Evolutionary conservation across 2,888 invertebrate species (phyloP).

Genomic region (Stramonita haemastoma): DNA sequence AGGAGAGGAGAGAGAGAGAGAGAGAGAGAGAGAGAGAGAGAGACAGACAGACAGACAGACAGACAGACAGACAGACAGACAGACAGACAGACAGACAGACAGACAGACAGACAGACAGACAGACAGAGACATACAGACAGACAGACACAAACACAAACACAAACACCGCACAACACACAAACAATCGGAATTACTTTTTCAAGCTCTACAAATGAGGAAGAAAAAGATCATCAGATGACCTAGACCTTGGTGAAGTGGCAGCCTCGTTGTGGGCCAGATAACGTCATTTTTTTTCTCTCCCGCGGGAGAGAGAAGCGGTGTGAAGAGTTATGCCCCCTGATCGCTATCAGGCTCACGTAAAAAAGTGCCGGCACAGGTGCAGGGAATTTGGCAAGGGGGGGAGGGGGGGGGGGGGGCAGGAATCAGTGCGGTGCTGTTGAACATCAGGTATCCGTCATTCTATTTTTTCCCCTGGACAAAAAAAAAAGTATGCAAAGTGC

Average conservation of each 20-base stretch:
- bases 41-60: background rate
- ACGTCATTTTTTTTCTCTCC: background rate
- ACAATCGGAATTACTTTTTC: background rate
- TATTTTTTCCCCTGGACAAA: too few species aligned
- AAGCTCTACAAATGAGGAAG: background rate
- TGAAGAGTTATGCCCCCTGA: slow-evolving; percentile 17
- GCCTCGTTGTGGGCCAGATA: background rate
- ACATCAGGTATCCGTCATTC: too few species aligned
- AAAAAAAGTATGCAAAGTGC: too few species aligned
- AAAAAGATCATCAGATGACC: slow-evolving; percentile 8
- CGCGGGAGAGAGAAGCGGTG: slow-evolving; percentile 7
- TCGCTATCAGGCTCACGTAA: slow-evolving; percentile 10
- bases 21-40: background rate
- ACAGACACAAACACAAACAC: background rate
- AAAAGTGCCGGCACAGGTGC: slow-evolving; percentile 14
- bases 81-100: background rate
- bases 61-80: background rate
- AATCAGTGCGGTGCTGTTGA: too few species aligned
- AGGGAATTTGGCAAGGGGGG: background rate
- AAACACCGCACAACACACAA: background rate
- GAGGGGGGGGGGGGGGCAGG: too few species aligned
- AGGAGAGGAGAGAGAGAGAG: too few species aligned
- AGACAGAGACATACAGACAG: background rate
- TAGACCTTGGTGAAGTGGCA: slow-evolving; percentile 1
- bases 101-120: slow-evolving; percentile 1